phyloP scores from a whole-genome alignment of 2,113 vertebrate species.

The Myotis davidii region DNA sequence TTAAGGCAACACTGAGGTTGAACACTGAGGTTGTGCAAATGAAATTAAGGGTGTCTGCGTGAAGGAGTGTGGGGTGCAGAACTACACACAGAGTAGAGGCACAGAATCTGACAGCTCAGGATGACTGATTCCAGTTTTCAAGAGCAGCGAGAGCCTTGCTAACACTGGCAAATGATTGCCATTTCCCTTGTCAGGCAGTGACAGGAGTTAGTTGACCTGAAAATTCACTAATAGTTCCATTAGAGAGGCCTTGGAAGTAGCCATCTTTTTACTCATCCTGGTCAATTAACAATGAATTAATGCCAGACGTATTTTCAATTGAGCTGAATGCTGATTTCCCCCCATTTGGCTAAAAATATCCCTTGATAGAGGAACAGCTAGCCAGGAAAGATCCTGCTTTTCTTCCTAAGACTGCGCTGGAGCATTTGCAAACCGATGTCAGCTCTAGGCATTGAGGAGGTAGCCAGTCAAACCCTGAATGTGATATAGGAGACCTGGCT shows the following conservation, averaged over 20 bases:
- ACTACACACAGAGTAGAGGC: not conserved
- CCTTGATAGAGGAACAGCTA: not conserved
- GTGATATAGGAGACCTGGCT: not conserved
- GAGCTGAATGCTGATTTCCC: conserved; percentile 54
- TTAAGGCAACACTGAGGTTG: not conserved
- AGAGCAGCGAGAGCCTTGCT: conserved; percentile 54
- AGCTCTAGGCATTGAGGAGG: not conserved
- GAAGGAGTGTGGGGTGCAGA: not conserved
- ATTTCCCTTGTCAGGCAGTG: conserved; percentile 76
- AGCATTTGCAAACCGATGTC: not conserved
- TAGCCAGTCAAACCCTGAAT: not conserved
- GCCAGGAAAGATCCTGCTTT: conserved; percentile 1
- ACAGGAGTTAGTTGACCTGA: conserved; percentile 81
- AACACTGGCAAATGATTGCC: conserved; percentile 72
- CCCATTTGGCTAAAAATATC: conserved; percentile 70
- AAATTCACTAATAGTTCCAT: conserved; percentile 80
- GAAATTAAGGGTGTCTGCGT: not conserved
- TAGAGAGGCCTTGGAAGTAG: conserved; percentile 76
- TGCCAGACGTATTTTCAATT: conserved; percentile 73
- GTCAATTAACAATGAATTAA: conserved; percentile 78
- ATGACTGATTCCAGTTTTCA: conserved; percentile 49
- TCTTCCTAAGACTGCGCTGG: not conserved
- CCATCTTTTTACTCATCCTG: conserved; percentile 74
- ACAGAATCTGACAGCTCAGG: conserved; percentile 5
- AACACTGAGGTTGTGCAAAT: not conserved